These are phyloP conservation scores for Percopsis transmontana DNA, from an alignment of 2,113 vertebrate species.

Conservation along the genomic window DNA sequence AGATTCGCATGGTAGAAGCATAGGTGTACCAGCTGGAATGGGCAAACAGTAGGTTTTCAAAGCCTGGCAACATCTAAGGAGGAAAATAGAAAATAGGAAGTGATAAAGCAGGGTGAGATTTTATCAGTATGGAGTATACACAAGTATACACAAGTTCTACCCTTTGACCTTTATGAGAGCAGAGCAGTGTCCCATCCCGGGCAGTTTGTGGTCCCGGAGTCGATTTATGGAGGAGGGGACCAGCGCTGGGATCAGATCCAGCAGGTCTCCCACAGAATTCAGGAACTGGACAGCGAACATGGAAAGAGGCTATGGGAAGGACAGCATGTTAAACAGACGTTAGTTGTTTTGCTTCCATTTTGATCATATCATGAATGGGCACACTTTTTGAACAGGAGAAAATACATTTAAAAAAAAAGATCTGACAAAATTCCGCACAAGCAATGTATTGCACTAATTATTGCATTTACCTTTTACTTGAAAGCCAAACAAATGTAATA, in stretches of 20 bases:
- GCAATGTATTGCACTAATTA: neutral
- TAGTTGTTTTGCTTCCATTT: neutral
- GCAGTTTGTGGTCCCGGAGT: constrained; percentile 56
- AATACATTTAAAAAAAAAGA: neutral
- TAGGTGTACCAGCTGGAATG: constrained; percentile 96
- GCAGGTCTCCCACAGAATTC: constrained; percentile 85
- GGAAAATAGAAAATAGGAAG: neutral
- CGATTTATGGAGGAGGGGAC: constrained; percentile 45
- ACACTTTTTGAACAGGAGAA: neutral
- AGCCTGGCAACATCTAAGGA: constrained; percentile 89
- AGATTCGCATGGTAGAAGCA: constrained; percentile 88
- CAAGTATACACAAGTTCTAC: constrained; percentile 14
- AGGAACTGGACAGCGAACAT: constrained; percentile 85
- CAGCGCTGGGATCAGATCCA: constrained; percentile 88
- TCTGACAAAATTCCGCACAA: neutral
- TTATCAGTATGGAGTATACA: neutral
- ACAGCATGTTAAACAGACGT: constrained; percentile 16
- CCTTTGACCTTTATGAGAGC: constrained; percentile 91
- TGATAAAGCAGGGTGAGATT: neutral
- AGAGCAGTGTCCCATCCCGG: constrained; percentile 91
- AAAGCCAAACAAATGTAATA: neutral
- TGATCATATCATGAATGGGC: neutral
- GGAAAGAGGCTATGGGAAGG: constrained; percentile 79
- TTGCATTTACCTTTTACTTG: neutral
- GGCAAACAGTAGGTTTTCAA: constrained; percentile 89